Evolutionary conservation across 2,888 invertebrate species (phyloP), one percentile per base, ranked within the genome.

Genomic region (Steinernema hermaphroditum): DNA sequence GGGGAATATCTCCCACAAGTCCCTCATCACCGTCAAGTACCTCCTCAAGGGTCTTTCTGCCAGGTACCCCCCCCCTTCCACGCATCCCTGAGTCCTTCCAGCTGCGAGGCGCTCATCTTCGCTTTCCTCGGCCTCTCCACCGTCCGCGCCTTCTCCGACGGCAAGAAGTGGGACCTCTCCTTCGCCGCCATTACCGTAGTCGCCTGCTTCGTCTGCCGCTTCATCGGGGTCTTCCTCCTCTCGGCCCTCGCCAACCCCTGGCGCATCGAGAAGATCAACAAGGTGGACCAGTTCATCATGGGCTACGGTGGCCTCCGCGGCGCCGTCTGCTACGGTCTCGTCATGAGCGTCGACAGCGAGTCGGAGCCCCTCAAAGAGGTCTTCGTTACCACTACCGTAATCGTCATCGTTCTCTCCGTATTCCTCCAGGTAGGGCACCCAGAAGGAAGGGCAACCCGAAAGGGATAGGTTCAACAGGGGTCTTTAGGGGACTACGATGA

Each of bases 21-120:
- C 81, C 1, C 74, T 80, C 68, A 79, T 77, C 19, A 80, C 82
- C 14, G 80, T 81, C n/a, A 78, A 96, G 88, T 96, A 96, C 88
- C 94, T 96, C 69, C 92, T 96, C 92, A 97, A 97, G 89, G 96
- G 97, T 94, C 88, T 96, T 82, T 94, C 95, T 75, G 94, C 94
- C 80, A 93, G 78, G 81, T 81, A 37, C 70, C 32, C 27, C 2
- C 41, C 34, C n/a, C 49, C n/a, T 19, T 9, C n/a, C 50, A 9
- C 9, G 50, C 19, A 14, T 57, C 29, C 12, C 2, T 32, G 27
- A 22, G 16, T 14, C 24, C 4, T 75, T 77, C 46, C 72, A 82
- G 94, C 1, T 94, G 95, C n/a, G 97, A 97, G 89, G 96, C 96
- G 2, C 94, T 97, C 87, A 97, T 97, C 87, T 97, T 97, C 89